Evolutionary conservation across 2,113 vertebrate species (phyloP), one percentile per base, ranked within the genome.

Genomic region (Podarcis muralis): DNA sequence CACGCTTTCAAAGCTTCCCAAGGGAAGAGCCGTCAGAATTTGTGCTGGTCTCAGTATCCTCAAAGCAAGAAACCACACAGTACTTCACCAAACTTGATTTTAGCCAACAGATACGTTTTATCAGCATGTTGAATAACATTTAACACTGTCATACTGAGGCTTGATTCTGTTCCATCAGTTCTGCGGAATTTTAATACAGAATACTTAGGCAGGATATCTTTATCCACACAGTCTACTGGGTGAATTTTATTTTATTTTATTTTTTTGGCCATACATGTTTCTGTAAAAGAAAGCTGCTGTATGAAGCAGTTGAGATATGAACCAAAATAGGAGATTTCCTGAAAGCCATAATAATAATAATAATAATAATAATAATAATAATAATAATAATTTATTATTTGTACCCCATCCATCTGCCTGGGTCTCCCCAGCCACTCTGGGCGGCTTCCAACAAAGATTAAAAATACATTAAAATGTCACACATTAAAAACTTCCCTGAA

Each of bases 311-410:
- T 83, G 57, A 83, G 59, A 66, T 48, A 48, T 65, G 76, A 12
- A 66, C 35, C 84, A 82, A 88, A 91, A 71, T 79, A 86, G 40
- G 3, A 82, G 30, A 11, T 75, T 69, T 93, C 87, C 2, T 83
- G 22, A 48, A 77, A 48, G 20, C 18, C 27, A n/a, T 32, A 40
- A 8, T 7, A 43, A 43, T 43, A 43, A 43, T 43, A 43, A 43
- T 43, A 1, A 43, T 43, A 7, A 43, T 43, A n/a, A n/a, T n/a
- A n/a, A n/a, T 32, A 40, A 8, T 7, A 43, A 43, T 43, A 43
- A 43, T 43, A 43, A 43, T 43, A 1, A 43, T 43, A 7, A 43
- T 43, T 40, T 1, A 43, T 43, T 43, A 43, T 43, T 43, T 43
- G 43, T 43, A 43, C 43, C 43, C 43, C 6, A 0, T 6, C 40